phyloP scores from a whole-genome alignment of 2,113 vertebrate species.

The Thryonomys swinderianus region DNA sequence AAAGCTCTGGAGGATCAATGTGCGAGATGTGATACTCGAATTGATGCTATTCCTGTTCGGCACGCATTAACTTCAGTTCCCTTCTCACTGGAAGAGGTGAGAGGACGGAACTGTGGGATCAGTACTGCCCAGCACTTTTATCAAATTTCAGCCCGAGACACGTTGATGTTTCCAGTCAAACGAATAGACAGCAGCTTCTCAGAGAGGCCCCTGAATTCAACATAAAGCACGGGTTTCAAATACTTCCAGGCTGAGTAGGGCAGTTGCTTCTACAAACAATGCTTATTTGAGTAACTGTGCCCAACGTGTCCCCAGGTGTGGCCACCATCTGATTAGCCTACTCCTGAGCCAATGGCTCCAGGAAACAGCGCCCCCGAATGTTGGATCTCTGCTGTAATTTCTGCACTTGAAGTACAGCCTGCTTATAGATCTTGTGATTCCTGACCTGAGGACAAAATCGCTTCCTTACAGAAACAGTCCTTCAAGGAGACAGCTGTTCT shows the following conservation, averaged over 20 bases:
- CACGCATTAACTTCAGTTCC: conserved; percentile 71
- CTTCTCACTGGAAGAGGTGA: conserved; percentile 63
- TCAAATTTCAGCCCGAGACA: conserved; percentile 55
- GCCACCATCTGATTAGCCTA: background rate
- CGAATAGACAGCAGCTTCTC: conserved; percentile 27
- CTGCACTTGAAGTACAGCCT: background rate
- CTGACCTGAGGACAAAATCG: background rate
- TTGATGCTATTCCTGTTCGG: conserved; percentile 74
- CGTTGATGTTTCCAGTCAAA: conserved; percentile 57
- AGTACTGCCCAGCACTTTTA: conserved; percentile 51
- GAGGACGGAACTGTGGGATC: conserved; percentile 56
- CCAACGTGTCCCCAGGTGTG: background rate
- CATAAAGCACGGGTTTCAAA: conserved; percentile 44
- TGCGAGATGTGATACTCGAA: conserved; percentile 70
- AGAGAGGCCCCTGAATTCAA: conserved; percentile 1
- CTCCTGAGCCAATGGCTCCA: background rate
- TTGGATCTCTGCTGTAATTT: background rate
- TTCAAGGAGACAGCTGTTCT: background rate
- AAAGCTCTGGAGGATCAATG: conserved; percentile 81
- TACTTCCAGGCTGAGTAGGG: background rate
- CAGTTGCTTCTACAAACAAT: background rate
- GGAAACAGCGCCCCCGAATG: background rate
- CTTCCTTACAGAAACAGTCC: background rate
- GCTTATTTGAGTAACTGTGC: background rate
- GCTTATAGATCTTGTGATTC: background rate